Evolutionary conservation across 2,888 invertebrate species (phyloP).

Genomic region (Trichopria drosophilae): DNA sequence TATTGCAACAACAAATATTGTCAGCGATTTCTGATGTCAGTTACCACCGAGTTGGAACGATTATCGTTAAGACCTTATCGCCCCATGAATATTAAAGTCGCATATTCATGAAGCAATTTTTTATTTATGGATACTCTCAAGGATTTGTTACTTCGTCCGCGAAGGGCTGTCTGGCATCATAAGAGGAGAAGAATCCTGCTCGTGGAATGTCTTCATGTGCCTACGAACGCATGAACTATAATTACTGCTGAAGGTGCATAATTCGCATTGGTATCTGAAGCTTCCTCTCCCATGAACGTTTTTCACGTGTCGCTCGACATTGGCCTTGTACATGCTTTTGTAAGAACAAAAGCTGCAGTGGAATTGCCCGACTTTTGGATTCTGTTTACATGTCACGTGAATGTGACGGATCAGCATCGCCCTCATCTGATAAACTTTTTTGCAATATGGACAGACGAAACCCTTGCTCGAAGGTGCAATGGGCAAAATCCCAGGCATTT

Average conservation of each 20-base stretch:
- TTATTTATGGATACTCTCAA: no score
- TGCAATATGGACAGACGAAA: slow-evolving; percentile 45
- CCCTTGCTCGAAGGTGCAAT: no score
- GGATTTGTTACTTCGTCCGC: no score
- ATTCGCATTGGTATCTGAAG: slow-evolving; percentile 44
- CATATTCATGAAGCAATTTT: no score
- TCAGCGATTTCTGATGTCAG: no score
- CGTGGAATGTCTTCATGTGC: slow-evolving; percentile 50
- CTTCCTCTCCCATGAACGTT: slow-evolving; percentile 47
- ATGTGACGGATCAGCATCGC: slow-evolving; percentile 44
- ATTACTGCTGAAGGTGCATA: slow-evolving; percentile 51
- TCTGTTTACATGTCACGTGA: slow-evolving; percentile 44
- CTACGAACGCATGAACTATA: slow-evolving; percentile 52
- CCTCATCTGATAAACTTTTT: slow-evolving; percentile 41
- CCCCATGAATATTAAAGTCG: no score
- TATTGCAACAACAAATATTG: no score
- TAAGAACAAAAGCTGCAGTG: slow-evolving; percentile 56
- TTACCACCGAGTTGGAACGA: no score
- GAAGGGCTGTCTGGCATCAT: no score
- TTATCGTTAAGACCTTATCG: no score
- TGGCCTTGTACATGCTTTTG: slow-evolving; percentile 55
- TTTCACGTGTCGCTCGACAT: slow-evolving; percentile 54
- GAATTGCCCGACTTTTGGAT: slow-evolving; percentile 49
- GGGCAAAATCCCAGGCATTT: no score
- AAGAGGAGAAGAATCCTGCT: no score